A percentile compares a stretch with the other conserved stretches of the same genome.
Conservation (phyloP, 2,797 vertebrate genomes). For the Channallabes apus region DNA sequence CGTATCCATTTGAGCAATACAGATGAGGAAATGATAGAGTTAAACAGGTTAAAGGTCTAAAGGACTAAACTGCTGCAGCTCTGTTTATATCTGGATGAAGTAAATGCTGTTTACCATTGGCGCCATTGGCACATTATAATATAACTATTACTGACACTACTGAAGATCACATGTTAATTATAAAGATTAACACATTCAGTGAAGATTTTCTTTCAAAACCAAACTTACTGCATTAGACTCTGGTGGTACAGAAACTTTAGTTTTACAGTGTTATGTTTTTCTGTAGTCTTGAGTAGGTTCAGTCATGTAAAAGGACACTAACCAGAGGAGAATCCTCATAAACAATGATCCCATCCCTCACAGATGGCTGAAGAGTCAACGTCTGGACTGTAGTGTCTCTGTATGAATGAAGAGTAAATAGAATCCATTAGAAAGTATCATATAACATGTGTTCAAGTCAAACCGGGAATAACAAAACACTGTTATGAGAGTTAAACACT, state of each 20-base stretch:
- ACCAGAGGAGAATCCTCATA: slow-evolving; percentile 98
- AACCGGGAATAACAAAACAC: too few species aligned
- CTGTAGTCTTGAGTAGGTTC: neutral
- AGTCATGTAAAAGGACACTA: slow-evolving; percentile 66
- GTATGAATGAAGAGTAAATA: slow-evolving; percentile 48
- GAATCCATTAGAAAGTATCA: too few species aligned
- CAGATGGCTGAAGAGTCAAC: slow-evolving; percentile 93
- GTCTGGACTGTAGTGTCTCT: slow-evolving; percentile 97
- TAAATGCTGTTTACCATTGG: neutral
- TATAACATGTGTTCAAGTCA: too few species aligned
- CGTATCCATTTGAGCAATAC: neutral
- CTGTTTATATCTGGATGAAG: neutral
- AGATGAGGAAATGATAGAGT: neutral
- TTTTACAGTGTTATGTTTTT: neutral
- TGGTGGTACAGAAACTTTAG: neutral
- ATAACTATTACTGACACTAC: neutral
- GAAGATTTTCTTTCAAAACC: neutral
- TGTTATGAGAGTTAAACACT: too few species aligned
- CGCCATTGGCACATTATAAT: neutral
- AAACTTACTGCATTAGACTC: neutral
- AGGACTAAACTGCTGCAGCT: neutral
- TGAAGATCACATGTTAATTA: neutral
- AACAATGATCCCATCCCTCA: slow-evolving; percentile 88
- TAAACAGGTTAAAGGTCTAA: neutral
- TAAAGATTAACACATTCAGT: neutral